Evolutionary conservation across 1,140 invertebrate species (phyloP).

Genomic region (Himalopsyche phryganea): DNA sequence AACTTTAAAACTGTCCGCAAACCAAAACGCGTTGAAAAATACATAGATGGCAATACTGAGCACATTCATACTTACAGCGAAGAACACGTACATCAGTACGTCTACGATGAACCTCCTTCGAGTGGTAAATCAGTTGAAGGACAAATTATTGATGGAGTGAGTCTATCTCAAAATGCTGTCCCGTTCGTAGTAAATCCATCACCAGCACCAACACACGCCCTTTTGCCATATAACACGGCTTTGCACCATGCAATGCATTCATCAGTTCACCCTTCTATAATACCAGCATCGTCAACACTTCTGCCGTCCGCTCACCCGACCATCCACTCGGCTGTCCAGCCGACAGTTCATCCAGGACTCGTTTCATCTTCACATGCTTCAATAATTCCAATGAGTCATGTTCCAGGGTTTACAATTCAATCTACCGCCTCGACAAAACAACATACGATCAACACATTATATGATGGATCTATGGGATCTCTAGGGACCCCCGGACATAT

Average conservation of each 20-base stretch:
- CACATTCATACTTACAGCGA: conserved; percentile 52
- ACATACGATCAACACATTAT: neutral
- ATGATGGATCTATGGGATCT: conserved; percentile 35
- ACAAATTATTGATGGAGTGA: neutral
- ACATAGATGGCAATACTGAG: conserved; percentile 50
- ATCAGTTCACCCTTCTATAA: neutral
- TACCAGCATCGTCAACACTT: neutral
- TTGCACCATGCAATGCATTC: conserved; percentile 18
- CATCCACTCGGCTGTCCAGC: neutral
- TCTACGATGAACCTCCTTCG: conserved; percentile 39
- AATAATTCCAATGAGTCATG: conserved; percentile 8
- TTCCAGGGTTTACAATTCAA: conserved; percentile 27
- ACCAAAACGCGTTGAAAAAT: conserved; percentile 50
- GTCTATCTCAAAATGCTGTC: neutral
- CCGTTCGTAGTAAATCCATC: neutral
- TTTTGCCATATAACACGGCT: conserved; percentile 19
- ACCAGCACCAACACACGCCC: conserved; percentile 1
- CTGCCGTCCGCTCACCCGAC: neutral
- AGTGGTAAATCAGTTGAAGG: conserved; percentile 1
- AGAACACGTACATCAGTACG: conserved; percentile 50
- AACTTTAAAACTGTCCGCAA: conserved; percentile 47
- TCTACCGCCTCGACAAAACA: conserved; percentile 35
- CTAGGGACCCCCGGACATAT: conserved; percentile 41
- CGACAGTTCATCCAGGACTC: neutral
- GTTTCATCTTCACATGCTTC: conserved; percentile 14